Evolutionary conservation across 2,113 vertebrate species (phyloP).

Genomic region (Emydura subglobosa): DNA sequence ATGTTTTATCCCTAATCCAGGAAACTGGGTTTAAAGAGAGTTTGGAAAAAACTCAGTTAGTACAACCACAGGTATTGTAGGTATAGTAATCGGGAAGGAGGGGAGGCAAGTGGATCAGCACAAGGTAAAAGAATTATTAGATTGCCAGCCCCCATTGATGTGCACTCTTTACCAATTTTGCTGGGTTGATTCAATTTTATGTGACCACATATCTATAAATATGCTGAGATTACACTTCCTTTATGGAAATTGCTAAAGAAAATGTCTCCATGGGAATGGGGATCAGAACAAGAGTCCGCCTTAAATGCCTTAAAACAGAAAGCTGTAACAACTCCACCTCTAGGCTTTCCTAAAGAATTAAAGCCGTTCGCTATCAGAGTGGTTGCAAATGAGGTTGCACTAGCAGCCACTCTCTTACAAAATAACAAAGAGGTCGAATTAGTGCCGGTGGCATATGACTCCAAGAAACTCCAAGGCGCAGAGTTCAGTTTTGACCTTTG

Average conservation of each 20-base stretch:
- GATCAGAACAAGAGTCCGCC: background rate
- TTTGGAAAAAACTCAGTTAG: too few species aligned
- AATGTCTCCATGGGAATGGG: background rate
- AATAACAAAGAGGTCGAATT: background rate
- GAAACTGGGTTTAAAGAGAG: background rate
- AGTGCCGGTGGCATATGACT: background rate
- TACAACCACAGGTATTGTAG: background rate
- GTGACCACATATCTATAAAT: background rate
- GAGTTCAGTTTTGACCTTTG: too few species aligned
- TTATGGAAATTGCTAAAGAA: background rate
- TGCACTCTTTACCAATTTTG: background rate
- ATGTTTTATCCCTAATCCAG: background rate
- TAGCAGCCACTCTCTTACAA: background rate
- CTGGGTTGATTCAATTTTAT: background rate
- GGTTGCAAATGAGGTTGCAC: background rate
- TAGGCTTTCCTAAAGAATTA: background rate
- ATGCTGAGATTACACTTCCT: background rate
- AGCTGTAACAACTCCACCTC: background rate
- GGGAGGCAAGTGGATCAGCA: background rate
- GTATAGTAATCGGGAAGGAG: background rate
- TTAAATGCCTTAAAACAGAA: background rate
- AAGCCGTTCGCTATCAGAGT: background rate
- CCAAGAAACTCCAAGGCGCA: too few species aligned
- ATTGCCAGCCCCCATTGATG: background rate
- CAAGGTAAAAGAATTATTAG: background rate